A percentile compares a stretch with the other conserved stretches of the same genome.
phyloP scores from a whole-genome alignment of 2,797 vertebrate species.

The Sylvia borin region DNA sequence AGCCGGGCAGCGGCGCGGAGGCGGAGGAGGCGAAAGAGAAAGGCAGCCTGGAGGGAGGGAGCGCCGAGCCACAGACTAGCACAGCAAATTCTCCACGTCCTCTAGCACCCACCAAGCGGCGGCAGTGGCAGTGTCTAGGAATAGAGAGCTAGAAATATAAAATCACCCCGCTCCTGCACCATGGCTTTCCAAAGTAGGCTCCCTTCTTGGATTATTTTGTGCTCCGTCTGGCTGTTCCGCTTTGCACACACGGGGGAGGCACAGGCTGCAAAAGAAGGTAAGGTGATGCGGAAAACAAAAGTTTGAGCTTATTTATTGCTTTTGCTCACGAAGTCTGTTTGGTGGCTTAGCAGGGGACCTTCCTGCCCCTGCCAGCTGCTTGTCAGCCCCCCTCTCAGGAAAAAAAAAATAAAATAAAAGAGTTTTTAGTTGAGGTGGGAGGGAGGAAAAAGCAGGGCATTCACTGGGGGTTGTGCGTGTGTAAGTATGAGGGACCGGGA shows the following conservation, averaged over 20 bases:
- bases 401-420: not conserved
- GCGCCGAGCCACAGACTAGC: constrained; percentile 16
- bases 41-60: constrained; percentile 36
- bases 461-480: not conserved
- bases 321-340: not conserved
- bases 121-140: constrained; percentile 45
- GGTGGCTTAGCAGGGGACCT: not conserved
- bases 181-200: constrained; percentile 86
- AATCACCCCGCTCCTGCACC: constrained; percentile 76
- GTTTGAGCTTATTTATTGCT: constrained; percentile 79
- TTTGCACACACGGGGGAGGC: constrained; percentile 84
- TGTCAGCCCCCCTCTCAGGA: not conserved
- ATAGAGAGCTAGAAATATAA: constrained; percentile 48
- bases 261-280: constrained; percentile 97
- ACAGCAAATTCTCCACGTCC: constrained; percentile 28
- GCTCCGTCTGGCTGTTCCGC: constrained; percentile 84
- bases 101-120: constrained; percentile 50
- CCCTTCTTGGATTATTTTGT: constrained; percentile 90
- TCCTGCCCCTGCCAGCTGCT: not conserved
- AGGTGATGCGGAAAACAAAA: constrained; percentile 82
- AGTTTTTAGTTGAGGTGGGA: not conserved
- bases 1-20: constrained; percentile 27
- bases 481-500: not conserved
- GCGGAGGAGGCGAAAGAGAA: constrained; percentile 37
- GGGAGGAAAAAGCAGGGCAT: not conserved